A percentile compares a stretch with the other conserved stretches of the same genome.
Evolutionary conservation across 2,113 vertebrate species (phyloP).

Genomic region (Lichenostomus cassidix): DNA sequence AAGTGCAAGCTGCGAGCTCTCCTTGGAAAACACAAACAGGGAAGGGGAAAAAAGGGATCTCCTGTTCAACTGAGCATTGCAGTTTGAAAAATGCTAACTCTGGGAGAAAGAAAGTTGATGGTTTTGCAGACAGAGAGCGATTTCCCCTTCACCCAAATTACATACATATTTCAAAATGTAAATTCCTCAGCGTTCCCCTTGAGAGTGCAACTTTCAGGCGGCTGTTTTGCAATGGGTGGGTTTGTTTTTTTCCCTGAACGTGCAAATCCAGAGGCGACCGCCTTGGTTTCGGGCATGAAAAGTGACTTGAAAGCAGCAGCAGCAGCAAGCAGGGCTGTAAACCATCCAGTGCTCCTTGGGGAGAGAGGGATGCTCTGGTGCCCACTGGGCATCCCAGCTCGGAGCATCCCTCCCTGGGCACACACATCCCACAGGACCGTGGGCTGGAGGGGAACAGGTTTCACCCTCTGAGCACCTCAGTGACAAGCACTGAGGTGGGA

Average conservation of each 20-base stretch:
- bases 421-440: rapidly evolving
- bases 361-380: neutral
- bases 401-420: neutral
- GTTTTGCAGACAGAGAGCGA: neutral
- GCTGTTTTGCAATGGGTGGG: neutral
- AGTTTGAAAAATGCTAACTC: conserved; percentile 16
- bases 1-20: neutral
- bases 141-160: conserved; percentile 15
- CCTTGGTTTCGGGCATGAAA: neutral
- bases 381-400: neutral
- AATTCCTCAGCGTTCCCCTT: neutral
- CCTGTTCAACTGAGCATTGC: neutral
- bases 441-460: rapidly evolving
- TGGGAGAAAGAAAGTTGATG: neutral
- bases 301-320: neutral
- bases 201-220: neutral
- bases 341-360: rapidly evolving
- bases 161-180: conserved; percentile 46
- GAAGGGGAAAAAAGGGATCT: neutral
- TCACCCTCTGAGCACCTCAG: neutral
- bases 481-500: rapidly evolving
- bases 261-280: neutral
- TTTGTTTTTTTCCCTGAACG: neutral
- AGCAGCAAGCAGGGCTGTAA: neutral
- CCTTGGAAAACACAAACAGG: neutral